Conservation (phyloP, 2,888 invertebrate species). For the Nephrotoma flavescens region DNA sequence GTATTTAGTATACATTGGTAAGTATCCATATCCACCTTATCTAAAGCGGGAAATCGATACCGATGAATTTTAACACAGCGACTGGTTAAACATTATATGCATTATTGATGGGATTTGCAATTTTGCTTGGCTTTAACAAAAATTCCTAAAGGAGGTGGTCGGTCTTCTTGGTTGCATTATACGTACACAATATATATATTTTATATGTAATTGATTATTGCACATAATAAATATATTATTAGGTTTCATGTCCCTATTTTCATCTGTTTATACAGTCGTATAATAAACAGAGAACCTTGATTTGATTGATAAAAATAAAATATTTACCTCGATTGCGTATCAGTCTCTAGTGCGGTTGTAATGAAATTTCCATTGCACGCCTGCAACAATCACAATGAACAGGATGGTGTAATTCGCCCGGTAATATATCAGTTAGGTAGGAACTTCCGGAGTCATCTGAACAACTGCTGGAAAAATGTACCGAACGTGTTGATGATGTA, state of each 20-base stretch:
- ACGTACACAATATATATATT: not conserved
- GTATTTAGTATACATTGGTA: not conserved
- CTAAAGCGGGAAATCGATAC: not conserved
- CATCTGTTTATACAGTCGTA: not conserved
- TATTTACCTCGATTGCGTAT: not conserved
- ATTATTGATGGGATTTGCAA: not conserved
- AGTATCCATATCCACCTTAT: not conserved
- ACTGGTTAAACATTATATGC: not conserved
- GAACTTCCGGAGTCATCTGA: no score
- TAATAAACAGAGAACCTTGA: not conserved
- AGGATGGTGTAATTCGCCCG: no score
- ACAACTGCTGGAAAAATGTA: no score
- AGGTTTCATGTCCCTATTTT: not conserved
- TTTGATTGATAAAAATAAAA: not conserved
- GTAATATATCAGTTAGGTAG: no score
- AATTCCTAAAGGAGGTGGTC: not conserved
- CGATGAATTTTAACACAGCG: not conserved
- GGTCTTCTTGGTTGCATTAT: not conserved
- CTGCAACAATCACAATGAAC: no score
- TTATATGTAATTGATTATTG: not conserved
- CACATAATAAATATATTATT: not conserved
- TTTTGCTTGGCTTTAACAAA: not conserved
- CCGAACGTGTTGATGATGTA: no score
- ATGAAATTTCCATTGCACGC: no score
- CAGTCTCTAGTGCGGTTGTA: no score